Evolutionary conservation across 2,888 invertebrate genomes (phyloP).

Genomic region (Mechanitis messenoides): DNA sequence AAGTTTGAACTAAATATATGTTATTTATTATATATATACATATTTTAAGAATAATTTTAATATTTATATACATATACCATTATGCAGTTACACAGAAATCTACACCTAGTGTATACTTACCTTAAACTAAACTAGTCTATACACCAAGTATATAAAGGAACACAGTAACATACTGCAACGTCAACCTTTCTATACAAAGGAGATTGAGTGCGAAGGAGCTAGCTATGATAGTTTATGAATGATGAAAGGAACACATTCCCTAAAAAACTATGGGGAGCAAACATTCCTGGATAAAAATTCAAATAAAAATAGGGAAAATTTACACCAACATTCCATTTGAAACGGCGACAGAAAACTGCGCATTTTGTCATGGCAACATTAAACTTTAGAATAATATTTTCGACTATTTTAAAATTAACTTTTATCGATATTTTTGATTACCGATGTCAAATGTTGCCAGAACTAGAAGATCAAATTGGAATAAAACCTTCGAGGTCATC

Average conservation of each 20-base stretch:
- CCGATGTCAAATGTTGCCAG: slow-evolving; percentile 55
- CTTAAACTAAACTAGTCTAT: slow-evolving; percentile 48
- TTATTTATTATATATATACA: background rate
- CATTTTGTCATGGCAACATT: slow-evolving; percentile 64
- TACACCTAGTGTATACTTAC: slow-evolving; percentile 28
- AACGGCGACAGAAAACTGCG: slow-evolving; percentile 53
- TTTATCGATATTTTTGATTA: slow-evolving; percentile 13
- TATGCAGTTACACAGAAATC: slow-evolving; percentile 41
- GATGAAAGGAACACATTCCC: slow-evolving; percentile 65
- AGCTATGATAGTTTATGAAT: slow-evolving; percentile 66
- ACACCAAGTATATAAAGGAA: slow-evolving; percentile 27
- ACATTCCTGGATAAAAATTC: slow-evolving; percentile 77
- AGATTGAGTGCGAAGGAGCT: slow-evolving; percentile 61
- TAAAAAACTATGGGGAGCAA: slow-evolving; percentile 62
- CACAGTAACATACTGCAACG: slow-evolving; percentile 54
- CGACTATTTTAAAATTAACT: background rate
- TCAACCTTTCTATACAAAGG: slow-evolving; percentile 64
- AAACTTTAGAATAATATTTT: slow-evolving; percentile 3
- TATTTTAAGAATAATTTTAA: background rate
- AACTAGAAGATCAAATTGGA: slow-evolving; percentile 71
- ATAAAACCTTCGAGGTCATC: slow-evolving; percentile 38
- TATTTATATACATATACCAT: slow-evolving; percentile 3
- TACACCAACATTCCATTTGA: slow-evolving; percentile 84
- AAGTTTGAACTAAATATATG: background rate
- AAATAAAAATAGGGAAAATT: slow-evolving; percentile 56